These are phyloP conservation scores for Calosoma granatense DNA, from an alignment of 1,140 invertebrate genomes.

Conservation along the genomic window DNA sequence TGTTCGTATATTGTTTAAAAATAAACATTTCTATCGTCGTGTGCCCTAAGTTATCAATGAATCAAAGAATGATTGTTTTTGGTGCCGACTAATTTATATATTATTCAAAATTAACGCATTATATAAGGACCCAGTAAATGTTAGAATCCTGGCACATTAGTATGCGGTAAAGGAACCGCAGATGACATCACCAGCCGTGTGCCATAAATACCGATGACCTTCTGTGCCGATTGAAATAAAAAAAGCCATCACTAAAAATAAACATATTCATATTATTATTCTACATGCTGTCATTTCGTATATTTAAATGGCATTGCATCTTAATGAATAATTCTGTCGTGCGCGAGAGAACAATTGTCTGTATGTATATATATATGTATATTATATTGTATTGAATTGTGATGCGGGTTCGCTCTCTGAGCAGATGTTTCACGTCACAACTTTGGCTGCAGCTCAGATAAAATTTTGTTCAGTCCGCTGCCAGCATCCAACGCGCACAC, in stretches of 20 bases:
- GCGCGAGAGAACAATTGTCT: not conserved
- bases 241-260: not conserved
- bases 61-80: not conserved
- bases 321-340: not conserved
- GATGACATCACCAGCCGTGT: not conserved
- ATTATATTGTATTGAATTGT: too few relatives aligned
- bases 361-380: not conserved
- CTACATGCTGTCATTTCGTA: not conserved
- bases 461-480: not conserved
- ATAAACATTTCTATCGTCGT: not conserved
- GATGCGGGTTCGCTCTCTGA: not conserved
- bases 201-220: not conserved
- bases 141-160: conserved; percentile 1
- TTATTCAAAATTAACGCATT: not conserved
- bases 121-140: conserved; percentile 5
- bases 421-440: not conserved
- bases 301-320: not conserved
- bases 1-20: too few relatives aligned
- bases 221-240: not conserved
- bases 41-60: conserved; percentile 3
- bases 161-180: not conserved
- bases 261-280: not conserved
- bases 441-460: not conserved
- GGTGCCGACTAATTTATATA: not conserved
- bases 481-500: not conserved